phyloP scores from a whole-genome alignment of 2,797 vertebrate genomes.

The Otus scops region DNA sequence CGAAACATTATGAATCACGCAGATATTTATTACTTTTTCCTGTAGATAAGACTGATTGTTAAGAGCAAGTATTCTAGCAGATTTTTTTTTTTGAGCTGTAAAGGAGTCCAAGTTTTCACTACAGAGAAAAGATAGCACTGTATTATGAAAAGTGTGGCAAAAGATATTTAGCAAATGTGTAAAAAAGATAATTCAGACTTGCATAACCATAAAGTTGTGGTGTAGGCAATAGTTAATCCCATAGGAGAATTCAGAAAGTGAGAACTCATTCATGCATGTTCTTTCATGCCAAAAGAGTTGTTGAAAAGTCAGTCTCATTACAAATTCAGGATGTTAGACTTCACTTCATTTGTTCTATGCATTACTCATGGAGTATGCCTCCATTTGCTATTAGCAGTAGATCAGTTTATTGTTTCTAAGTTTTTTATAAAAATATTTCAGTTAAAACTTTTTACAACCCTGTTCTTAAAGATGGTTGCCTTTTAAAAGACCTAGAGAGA shows the following conservation, averaged over 20 bases:
- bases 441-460: background rate
- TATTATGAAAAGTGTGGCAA: background rate
- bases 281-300: background rate
- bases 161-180: background rate
- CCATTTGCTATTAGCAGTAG: background rate
- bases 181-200: background rate
- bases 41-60: background rate
- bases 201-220: background rate
- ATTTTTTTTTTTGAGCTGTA: background rate
- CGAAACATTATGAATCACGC: background rate
- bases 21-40: background rate
- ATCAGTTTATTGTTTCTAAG: background rate
- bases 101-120: background rate
- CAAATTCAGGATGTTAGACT: background rate
- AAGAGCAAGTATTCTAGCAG: background rate
- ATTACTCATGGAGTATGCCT: background rate
- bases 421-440: background rate
- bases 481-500: background rate
- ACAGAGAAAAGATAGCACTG: background rate
- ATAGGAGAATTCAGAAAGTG: background rate
- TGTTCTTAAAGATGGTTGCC: background rate
- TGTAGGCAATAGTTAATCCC: background rate
- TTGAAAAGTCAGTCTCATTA: background rate
- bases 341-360: background rate
- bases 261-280: background rate